These are phyloP conservation scores for Egretta garzetta DNA, from an alignment of 2,113 vertebrate species.

Conservation along the genomic window DNA sequence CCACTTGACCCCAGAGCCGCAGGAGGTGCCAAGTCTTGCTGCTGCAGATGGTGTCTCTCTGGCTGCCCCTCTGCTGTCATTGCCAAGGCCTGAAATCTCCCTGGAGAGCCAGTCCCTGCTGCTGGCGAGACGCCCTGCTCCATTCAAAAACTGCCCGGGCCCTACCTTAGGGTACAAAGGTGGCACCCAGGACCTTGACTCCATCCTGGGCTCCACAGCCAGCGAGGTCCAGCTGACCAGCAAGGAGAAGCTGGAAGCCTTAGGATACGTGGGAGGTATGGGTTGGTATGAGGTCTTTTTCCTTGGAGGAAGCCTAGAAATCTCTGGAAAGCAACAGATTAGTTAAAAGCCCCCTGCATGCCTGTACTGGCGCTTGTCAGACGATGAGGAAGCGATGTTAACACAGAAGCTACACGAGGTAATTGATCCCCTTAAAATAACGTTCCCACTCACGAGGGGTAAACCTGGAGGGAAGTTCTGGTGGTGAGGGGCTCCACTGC, in stretches of 20 bases:
- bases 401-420: not conserved
- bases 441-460: not conserved
- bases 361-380: not conserved
- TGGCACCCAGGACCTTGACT: not conserved
- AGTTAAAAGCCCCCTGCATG: not conserved
- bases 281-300: not conserved
- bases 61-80: not conserved
- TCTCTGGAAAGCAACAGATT: not conserved
- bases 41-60: not conserved
- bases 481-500: not conserved
- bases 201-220: not conserved
- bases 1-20: not conserved
- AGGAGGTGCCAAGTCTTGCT: not conserved
- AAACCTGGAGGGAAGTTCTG: not conserved
- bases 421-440: not conserved
- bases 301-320: not conserved
- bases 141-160: not conserved
- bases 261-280: not conserved
- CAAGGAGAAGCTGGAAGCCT: not conserved
- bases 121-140: not conserved
- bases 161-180: not conserved
- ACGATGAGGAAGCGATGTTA: not conserved
- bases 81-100: not conserved
- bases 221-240: not conserved
- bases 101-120: not conserved